Percentiles rank a stretch among this genome's conserved stretches.
phyloP scores from a whole-genome alignment of 2,888 invertebrate species.

The Euphydryas editha region DNA sequence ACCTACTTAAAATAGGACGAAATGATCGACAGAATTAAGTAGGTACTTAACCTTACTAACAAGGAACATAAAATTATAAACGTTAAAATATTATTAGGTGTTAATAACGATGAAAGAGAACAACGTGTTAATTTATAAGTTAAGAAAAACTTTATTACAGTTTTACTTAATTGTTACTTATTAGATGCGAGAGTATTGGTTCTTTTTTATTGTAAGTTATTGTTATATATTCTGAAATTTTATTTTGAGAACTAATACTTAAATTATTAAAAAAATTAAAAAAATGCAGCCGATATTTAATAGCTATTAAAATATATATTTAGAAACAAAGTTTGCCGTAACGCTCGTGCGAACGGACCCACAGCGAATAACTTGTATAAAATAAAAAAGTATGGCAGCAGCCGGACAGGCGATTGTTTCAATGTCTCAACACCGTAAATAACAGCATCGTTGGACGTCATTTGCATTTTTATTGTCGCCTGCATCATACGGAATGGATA shows the following conservation, averaged over 20 bases:
- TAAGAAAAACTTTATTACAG: background rate
- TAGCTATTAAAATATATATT: constrained; percentile 7
- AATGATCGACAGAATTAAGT: too few relatives aligned
- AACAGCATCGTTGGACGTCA: constrained; percentile 68
- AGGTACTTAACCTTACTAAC: background rate
- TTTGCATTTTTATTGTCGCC: constrained; percentile 82
- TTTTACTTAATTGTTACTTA: background rate
- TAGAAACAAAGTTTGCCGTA: constrained; percentile 15
- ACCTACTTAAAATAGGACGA: too few relatives aligned
- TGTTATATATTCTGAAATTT: too few relatives aligned
- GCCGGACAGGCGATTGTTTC: constrained; percentile 55
- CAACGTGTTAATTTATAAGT: background rate
- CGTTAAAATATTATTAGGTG: background rate
- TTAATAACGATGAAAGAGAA: background rate
- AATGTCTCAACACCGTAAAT: constrained; percentile 66
- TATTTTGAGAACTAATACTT: too few relatives aligned
- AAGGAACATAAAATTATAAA: background rate
- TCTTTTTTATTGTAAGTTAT: too few relatives aligned
- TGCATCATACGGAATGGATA: constrained; percentile 65
- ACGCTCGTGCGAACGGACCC: constrained; percentile 32
- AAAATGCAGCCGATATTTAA: background rate
- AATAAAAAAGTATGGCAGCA: constrained; percentile 41
- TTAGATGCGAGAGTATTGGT: too few relatives aligned
- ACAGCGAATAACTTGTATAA: constrained; percentile 33
- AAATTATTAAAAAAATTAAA: too few relatives aligned